These are phyloP conservation scores for Epinotia bilunana DNA, from an alignment of 2,888 invertebrate species.

Conservation along the genomic window DNA sequence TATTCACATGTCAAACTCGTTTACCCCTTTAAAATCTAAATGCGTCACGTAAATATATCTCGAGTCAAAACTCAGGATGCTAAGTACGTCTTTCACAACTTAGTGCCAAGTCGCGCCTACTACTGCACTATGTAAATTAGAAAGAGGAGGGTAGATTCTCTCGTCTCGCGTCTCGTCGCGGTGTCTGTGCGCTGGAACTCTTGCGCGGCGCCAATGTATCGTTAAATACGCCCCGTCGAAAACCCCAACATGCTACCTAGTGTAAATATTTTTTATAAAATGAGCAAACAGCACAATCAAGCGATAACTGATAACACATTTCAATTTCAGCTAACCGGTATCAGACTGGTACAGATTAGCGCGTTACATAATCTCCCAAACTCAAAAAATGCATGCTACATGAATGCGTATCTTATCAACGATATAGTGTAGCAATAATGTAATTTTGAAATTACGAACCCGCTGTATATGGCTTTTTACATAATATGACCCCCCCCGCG, in stretches of 20 bases:
- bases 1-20: too few species aligned
- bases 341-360: constrained; percentile 53
- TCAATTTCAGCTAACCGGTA: constrained; percentile 55
- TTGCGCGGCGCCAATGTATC: not conserved
- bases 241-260: constrained; percentile 3
- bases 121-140: too few species aligned
- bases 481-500: not conserved
- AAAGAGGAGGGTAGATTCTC: too few species aligned
- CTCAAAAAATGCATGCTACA: constrained; percentile 37
- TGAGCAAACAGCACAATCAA: constrained; percentile 35
- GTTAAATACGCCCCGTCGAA: constrained; percentile 1
- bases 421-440: constrained; percentile 12
- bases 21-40: too few species aligned
- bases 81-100: too few species aligned
- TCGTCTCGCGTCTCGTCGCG: too few species aligned
- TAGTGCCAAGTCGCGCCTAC: too few species aligned
- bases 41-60: too few species aligned
- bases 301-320: constrained; percentile 42
- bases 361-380: constrained; percentile 47
- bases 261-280: constrained; percentile 27
- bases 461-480: not conserved
- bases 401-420: constrained; percentile 28
- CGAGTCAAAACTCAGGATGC: too few species aligned
- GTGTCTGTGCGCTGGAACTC: too few species aligned
- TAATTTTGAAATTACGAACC: not conserved